Evolutionary conservation across 2,888 invertebrate genomes (phyloP), one percentile per base, ranked within the genome.

Genomic region (Clistopyga incitator): DNA sequence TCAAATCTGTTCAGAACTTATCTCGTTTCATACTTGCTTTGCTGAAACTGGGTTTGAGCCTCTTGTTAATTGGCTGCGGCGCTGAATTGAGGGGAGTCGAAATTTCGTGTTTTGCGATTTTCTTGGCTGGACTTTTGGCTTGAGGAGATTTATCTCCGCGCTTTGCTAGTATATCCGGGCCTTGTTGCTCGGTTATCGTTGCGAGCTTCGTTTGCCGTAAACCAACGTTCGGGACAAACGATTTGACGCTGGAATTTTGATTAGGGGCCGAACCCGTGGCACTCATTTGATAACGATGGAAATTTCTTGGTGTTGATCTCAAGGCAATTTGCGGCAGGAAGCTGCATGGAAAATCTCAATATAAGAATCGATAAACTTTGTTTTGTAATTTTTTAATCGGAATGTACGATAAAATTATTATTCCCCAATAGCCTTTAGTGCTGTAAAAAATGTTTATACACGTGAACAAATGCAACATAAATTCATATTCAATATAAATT

Each of bases 61-160:
- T 86, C 61, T 83, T 38, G 10, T 38, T 86, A 20, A 38, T 23
- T 29, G 71, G 81, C 42, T 59, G 78, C n/a, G 59, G 65, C 38
- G 78, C 50, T 38, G 75, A 67, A 18, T 81, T 61, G 1, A 59
- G 56, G 18, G 52, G 10, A 23, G 59, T 78, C 15, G 70, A 29
- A n/a, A 76, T 79, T 59, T 87, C 86, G 76, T 86, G 86, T 59
- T 87, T 88, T 29, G 88, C 84, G 4, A 88, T 87, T 80, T 88
- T 88, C 64, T 88, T 86, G 10, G 80, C 85, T 6, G 85, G 85
- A 68, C 86, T 86, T 45, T 85, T 85, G 13, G 85, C 82, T 52
- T 80, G 82, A 10, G 86, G 84, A n/a, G 87, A 87, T 78, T 82
- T 75, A 59, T 65, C 25, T 20, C 54, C 52, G 3, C n/a, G 52